phyloP scores from a whole-genome alignment of 2,113 vertebrate genomes.

The Tragulus kanchil region DNA sequence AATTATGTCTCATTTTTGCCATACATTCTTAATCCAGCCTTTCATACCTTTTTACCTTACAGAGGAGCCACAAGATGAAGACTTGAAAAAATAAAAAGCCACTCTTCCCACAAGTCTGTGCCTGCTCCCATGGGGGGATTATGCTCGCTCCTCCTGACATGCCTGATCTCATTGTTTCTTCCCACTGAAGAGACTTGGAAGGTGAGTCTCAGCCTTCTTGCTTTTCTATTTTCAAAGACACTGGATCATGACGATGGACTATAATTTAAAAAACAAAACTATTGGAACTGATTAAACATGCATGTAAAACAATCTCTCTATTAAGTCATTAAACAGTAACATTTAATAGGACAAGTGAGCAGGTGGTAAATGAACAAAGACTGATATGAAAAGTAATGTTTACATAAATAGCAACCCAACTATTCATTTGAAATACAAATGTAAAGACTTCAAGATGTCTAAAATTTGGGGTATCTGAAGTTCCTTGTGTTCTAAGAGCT shows the following conservation, averaged over 20 bases:
- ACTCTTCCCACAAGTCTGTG: neutral
- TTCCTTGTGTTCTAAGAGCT: neutral
- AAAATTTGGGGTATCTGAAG: neutral
- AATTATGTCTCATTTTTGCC: neutral
- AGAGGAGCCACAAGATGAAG: neutral
- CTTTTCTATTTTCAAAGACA: neutral
- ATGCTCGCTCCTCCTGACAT: neutral
- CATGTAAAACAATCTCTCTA: neutral
- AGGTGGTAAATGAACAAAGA: conserved; percentile 42
- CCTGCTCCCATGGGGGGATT: neutral
- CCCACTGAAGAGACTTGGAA: neutral
- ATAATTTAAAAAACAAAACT: conserved; percentile 15
- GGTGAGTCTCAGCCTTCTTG: neutral
- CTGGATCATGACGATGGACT: no score
- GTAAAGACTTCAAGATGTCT: conserved; percentile 26
- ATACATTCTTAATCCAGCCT: neutral
- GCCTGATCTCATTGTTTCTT: neutral
- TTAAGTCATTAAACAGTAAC: conserved; percentile 8
- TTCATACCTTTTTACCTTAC: neutral
- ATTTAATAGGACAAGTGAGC: conserved; percentile 6
- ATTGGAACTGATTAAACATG: conserved; percentile 25
- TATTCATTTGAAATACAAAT: conserved; percentile 48
- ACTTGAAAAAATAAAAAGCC: neutral
- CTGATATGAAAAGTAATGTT: conserved; percentile 29
- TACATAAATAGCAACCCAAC: neutral